phyloP scores from a whole-genome alignment of 2,888 invertebrate genomes.

The Eumacrocentrus americanus region DNA sequence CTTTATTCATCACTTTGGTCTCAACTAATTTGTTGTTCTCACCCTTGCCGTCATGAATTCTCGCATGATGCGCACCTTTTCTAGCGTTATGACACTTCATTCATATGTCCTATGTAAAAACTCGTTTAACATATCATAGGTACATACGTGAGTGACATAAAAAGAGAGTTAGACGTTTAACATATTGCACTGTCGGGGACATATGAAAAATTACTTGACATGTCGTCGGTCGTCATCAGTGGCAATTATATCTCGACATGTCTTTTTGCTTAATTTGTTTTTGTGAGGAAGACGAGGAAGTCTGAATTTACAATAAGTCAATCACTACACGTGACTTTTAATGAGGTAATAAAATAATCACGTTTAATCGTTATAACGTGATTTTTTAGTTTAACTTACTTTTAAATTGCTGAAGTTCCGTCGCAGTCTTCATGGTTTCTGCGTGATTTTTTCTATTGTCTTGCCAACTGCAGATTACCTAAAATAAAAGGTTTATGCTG shows the following conservation, averaged over 20 bases:
- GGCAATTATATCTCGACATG: not conserved
- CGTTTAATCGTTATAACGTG: not conserved
- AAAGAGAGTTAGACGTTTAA: slow-evolving; percentile 12
- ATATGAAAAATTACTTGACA: slow-evolving; percentile 9
- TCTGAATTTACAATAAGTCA: not conserved
- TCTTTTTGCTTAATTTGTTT: slow-evolving; percentile 11
- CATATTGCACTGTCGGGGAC: slow-evolving; percentile 4
- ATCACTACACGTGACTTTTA: slow-evolving; percentile 13
- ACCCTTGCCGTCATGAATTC: not conserved
- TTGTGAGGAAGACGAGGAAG: not conserved
- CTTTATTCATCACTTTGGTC: not conserved
- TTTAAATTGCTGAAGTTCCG: slow-evolving; percentile 54
- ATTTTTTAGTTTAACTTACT: slow-evolving; percentile 46
- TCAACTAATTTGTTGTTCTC: not conserved
- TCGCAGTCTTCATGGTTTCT: slow-evolving; percentile 51
- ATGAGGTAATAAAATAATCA: not conserved
- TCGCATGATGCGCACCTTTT: not conserved
- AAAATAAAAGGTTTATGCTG: not conserved
- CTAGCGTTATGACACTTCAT: slow-evolving; percentile 4
- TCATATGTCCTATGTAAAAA: slow-evolving; percentile 10
- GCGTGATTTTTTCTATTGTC: slow-evolving; percentile 29
- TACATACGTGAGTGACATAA: not conserved
- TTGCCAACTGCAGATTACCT: not conserved
- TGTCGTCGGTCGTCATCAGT: not conserved
- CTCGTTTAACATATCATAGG: slow-evolving; percentile 2